Evolutionary conservation across 2,888 invertebrate species (phyloP).

Genomic region (Trachelus troglodyta): DNA sequence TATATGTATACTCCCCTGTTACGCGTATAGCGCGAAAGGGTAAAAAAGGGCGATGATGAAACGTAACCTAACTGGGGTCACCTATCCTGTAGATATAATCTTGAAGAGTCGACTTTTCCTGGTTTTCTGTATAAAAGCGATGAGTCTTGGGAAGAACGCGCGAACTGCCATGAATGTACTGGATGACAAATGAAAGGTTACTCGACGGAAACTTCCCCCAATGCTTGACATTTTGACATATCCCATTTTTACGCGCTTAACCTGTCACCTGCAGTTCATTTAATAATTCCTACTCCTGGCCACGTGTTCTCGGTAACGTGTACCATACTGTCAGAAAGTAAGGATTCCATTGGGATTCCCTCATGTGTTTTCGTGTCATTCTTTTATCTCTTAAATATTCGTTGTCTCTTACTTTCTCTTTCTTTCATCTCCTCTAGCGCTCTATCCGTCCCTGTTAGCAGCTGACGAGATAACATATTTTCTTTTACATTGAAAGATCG

Average conservation of each 20-base stretch:
- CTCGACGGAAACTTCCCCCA: background rate
- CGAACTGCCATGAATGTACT: background rate
- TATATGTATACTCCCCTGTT: background rate
- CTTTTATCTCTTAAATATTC: background rate
- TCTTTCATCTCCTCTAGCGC: background rate
- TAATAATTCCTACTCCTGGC: conserved; percentile 24
- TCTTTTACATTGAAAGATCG: too few relatives aligned
- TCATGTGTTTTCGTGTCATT: background rate
- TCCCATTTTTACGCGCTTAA: conserved; percentile 19
- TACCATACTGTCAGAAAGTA: background rate
- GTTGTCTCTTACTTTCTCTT: background rate
- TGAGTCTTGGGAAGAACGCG: background rate
- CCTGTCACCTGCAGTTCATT: conserved; percentile 34
- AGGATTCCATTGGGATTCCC: background rate
- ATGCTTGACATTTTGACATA: conserved; percentile 1
- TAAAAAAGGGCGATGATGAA: background rate
- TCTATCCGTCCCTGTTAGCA: background rate
- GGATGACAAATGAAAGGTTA: background rate
- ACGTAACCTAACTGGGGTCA: background rate
- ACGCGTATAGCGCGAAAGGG: background rate
- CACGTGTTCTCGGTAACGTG: background rate
- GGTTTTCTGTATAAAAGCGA: background rate
- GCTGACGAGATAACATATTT: too few relatives aligned
- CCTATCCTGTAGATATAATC: background rate
- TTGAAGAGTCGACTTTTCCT: background rate